Evolutionary conservation across 1,140 invertebrate genomes (phyloP), one percentile per base, ranked within the genome.

Genomic region (Adoxophyes honmai): DNA sequence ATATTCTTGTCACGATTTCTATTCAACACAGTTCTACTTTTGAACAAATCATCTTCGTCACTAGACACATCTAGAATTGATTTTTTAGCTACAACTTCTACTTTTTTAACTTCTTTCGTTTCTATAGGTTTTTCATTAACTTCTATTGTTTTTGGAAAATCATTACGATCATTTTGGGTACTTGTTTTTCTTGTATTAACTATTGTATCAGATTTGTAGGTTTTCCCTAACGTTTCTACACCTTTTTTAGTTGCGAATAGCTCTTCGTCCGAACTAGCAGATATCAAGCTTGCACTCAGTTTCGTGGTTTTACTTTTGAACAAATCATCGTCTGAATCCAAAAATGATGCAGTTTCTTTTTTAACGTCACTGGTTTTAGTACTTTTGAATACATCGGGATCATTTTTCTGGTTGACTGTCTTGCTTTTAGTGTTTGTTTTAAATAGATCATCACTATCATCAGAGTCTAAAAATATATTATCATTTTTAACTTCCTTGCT

Each of bases 51-150:
- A 37, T 48, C 76, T 5, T 77, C 76, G 18, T 78, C 75, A 34
- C 74, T 81, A 13, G 64, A 55, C 73, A 81, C 73, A 55, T 73
- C 73, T 53, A 80, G 78, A 37, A 81, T 54, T 4, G 70, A 71
- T 35, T 52, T 37, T 52, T 48, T 9, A 3, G 1, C 35, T 11
- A 18, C 15, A 11, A 11, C 3, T 56, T 57, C 59, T 52, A 28
- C 54, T 59, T 51, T 37, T 36, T n/a, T n/a, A n/a, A 1, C 11
- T 10, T 15, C 33, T 13, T 11, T 53, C 13, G 10, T 14, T 53
- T 37, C 6, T 18, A n/a, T 33, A 42, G 9, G 16, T 28, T 53
- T 52, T 14, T 15, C 5, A 14, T 57, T 48, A 0, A n/a, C 10
- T 10, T 28, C 11, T 34, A 10, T 1, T 4, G 33, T 34, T 11